Conservation (phyloP, 23 tunicate species). For the Halocynthia roretzi region DNA sequence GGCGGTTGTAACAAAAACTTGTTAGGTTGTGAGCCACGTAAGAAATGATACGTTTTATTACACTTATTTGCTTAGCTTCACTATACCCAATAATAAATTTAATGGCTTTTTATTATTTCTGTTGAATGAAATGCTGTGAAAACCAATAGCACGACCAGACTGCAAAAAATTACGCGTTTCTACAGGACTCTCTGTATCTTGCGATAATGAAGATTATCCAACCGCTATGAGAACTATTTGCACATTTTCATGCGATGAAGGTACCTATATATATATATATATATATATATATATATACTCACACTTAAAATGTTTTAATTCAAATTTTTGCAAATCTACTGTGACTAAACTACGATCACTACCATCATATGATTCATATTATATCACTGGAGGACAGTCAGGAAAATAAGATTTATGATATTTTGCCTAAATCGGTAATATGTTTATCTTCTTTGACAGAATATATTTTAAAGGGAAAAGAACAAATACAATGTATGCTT, state of each 20-base stretch:
- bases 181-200: neutral
- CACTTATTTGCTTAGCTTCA: neutral
- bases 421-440: neutral
- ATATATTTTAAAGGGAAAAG: neutral
- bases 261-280: neutral
- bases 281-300: neutral
- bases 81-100: neutral
- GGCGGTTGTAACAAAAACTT: slow-evolving; percentile 2
- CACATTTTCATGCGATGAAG: slow-evolving; percentile 1
- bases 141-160: neutral
- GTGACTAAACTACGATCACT: no score
- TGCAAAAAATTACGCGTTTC: neutral
- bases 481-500: neutral
- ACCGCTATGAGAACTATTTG: slow-evolving; percentile 1
- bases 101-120: neutral
- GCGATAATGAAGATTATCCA: slow-evolving; percentile 12
- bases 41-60: neutral
- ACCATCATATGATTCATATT: no score
- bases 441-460: neutral
- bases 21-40: slow-evolving; percentile 8
- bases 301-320: neutral
- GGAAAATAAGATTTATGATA: neutral
- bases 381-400: no score
- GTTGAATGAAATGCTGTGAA: neutral
- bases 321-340: neutral